These are phyloP conservation scores for Benthosema pterotum DNA, from an alignment of 2,797 vertebrate genomes.

Conservation along the genomic window DNA sequence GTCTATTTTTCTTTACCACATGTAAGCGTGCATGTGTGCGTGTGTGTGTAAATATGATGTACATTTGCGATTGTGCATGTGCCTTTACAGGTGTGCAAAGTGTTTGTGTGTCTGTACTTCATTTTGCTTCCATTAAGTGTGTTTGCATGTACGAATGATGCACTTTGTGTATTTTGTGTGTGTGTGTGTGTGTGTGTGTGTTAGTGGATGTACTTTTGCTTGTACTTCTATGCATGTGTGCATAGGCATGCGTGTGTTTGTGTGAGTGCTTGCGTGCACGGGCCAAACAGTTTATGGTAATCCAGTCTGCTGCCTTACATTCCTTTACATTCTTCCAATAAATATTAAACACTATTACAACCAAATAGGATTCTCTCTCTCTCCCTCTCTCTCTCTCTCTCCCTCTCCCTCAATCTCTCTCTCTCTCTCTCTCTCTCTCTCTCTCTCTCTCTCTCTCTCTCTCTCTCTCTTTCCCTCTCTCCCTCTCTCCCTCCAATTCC, in stretches of 20 bases:
- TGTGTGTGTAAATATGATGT: conserved; percentile 22
- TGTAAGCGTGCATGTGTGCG: conserved; percentile 44
- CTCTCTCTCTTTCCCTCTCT: conserved; percentile 12
- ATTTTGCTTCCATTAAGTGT: conserved; percentile 22
- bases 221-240: conserved; percentile 39
- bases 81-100: too few species aligned
- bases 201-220: too few species aligned
- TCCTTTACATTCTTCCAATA: conserved; percentile 85
- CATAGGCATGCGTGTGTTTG: conserved; percentile 8
- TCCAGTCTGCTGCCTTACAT: conserved; percentile 78
- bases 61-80: not conserved
- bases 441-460: conserved; percentile 27
- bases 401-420: too few species aligned
- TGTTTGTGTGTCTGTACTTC: too few species aligned
- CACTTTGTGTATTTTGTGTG: not conserved
- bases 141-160: not conserved
- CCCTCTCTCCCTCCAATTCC: conserved; percentile 44
- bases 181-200: conserved; percentile 20
- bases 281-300: conserved; percentile 83
- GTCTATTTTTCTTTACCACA: not conserved
- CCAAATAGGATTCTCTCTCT: conserved; percentile 75
- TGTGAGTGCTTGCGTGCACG: conserved; percentile 41
- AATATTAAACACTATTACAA: conserved; percentile 87
- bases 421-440: conserved; percentile 3
- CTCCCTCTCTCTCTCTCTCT: conserved; percentile 15